Evolutionary conservation across 64 coral and sea anemone species (phyloP).

Genomic region (Montipora cactus): DNA sequence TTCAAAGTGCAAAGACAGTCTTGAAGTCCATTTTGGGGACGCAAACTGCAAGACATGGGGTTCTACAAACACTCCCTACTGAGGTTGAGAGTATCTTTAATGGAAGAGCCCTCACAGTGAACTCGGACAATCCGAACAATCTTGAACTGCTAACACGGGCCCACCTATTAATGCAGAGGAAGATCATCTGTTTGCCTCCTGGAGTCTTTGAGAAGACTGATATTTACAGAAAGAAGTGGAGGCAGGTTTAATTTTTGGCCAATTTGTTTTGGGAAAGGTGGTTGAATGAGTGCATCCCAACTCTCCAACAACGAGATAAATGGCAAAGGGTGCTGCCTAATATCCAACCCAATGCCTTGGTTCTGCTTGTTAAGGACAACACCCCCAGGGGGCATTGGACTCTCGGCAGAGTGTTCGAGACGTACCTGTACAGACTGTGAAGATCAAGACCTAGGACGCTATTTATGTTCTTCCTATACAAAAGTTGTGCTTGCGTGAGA

Average conservation of each 20-base stretch:
- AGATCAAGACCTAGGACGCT: conserved; percentile 25
- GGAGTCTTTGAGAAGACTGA: conserved; percentile 35
- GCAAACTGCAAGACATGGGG: conserved; percentile 4
- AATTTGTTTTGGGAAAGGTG: conserved; percentile 11
- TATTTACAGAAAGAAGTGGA: background rate
- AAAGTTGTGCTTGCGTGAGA: conserved; percentile 33
- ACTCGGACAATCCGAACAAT: conserved; percentile 40
- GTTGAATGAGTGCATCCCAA: background rate
- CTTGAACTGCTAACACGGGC: conserved; percentile 19
- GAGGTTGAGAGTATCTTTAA: conserved; percentile 60
- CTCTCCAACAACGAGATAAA: background rate
- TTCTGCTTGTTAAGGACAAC: conserved; percentile 40
- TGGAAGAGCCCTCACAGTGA: conserved; percentile 66
- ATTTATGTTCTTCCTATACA: background rate
- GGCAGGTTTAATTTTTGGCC: background rate
- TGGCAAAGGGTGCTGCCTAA: background rate
- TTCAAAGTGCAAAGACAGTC: conserved; percentile 32
- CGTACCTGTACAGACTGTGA: conserved; percentile 18
- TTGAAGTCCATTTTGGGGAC: conserved; percentile 23
- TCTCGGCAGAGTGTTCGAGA: conserved; percentile 17
- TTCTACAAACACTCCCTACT: conserved; percentile 29
- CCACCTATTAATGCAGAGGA: conserved; percentile 31
- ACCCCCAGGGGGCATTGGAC: conserved; percentile 35
- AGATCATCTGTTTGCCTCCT: conserved; percentile 34
- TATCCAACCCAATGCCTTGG: background rate